Base-by-base conservation (phyloP, 2,113 vertebrate genomes). In the Aspidoscelis tigris region DNA sequence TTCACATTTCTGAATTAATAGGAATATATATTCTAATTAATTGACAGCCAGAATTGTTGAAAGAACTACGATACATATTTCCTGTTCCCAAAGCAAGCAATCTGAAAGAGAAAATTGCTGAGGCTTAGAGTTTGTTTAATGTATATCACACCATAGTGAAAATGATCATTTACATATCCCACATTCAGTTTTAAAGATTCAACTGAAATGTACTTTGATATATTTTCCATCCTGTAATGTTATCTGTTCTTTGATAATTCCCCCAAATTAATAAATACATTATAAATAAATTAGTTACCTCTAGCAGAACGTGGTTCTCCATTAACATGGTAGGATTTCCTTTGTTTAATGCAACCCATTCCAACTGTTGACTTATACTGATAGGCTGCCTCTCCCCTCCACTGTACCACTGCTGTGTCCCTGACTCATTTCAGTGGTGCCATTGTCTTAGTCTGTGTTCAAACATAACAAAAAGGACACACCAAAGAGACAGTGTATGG, bases 21-120 rank as follows among this genome's bases (percentile, higher is more conserved):
- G 90, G 87, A 94, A 93, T 86, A 93, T 93, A 94, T 93, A 95
- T 92, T 92, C 73, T 85, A 93, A 90, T 89, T 92, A 93, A 94
- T 91, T 92, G 92, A 93, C 91, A 93, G 87, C 66, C 90, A 91
- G 86, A 86, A 86, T 78, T 90, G 76, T 87, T 93, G 87, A 83
- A 88, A 92, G 92, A 94, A 91, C 84, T 77, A 91, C 47, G 61
- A 66, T 90, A 78, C 41, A 88, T 72, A 86, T 92, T 72, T 95
- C 78, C 43, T 88, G 71, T 84, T 94, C 78, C 90, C 76, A 80
- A 89, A 92, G 89, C 71, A 78, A 91, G 79, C 76, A 86, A 76
- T 76, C 69, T 86, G 88, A 90, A 92, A 93, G 7, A 90, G 53
- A 88, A 83, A 92, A 94, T 90, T 86, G 76, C 71, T 85, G 84